Evolutionary conservation across 2,888 invertebrate species (phyloP), one percentile per base, ranked within the genome.

Genomic region (Capitulum mitella): DNA sequence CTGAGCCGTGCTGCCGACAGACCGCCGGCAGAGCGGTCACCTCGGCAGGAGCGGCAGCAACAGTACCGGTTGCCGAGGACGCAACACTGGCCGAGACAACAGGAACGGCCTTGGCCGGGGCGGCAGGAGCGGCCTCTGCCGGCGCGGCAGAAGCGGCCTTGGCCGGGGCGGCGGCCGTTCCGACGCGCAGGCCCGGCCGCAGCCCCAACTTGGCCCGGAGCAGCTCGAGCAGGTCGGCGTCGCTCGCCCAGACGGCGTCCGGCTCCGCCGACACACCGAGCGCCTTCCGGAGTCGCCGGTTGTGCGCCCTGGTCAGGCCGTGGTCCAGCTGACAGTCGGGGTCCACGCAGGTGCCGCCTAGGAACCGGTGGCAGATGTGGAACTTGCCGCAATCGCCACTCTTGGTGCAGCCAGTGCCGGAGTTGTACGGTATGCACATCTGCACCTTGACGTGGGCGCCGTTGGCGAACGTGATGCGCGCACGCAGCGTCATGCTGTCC

Each of bases 341-440:
- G 12, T 1, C 10, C 12, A 3, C 16, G 34, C 61, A 61, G n/a
- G 32, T 29, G 16, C 61, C 61, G 14, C 14, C 61, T 32, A 61
- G 10, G 16, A 16, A 61, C 32, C 61, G 61, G 61, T 61, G 61
- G 14, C 61, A 61, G 14, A 61, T 16, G 61, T 61, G 61, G 32
- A 61, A 61, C 1, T 32, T 32, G 34, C 32, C 61, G 34, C 61
- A 61, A 1, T 14, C 1, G 61, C 6, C 61, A n/a, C n/a, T 16
- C n/a, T 12, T 19, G 19, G 58, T 34, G 61, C 61, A 61, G 61
- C 61, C 61, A 16, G 32, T 32, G 16, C 8, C 6, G 8, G 61
- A 61, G 61, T 61, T 61, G 61, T 61, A 32, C 29, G 61, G 61
- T 8, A 61, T 34, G 34, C 61, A 61, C 61, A 61, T 61, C 32